Percentiles rank a stretch among this genome's conserved stretches.
Evolutionary conservation across 2,113 vertebrate genomes (phyloP).

Genomic region (Podilymbus podiceps): DNA sequence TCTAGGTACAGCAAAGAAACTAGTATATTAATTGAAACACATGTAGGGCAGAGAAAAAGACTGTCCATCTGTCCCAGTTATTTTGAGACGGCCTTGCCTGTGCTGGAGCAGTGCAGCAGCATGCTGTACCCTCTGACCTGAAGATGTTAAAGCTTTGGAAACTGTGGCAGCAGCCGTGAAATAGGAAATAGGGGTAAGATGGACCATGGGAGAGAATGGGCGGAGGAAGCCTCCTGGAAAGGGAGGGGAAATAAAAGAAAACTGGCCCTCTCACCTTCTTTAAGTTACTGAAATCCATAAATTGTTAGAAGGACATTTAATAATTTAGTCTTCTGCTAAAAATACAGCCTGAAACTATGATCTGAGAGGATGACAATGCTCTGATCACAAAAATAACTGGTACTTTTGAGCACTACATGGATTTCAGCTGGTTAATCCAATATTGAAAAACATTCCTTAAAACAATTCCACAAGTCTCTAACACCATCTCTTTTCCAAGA

Average conservation of each 20-base stretch:
- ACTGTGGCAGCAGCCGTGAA: background rate
- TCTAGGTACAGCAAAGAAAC: background rate
- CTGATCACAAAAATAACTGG: background rate
- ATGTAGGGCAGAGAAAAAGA: background rate
- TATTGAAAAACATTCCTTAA: background rate
- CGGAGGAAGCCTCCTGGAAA: background rate
- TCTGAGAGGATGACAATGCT: background rate
- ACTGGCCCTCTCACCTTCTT: background rate
- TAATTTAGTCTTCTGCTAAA: background rate
- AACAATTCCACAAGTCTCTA: background rate
- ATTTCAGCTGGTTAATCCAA: background rate
- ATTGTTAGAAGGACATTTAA: background rate
- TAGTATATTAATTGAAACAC: background rate
- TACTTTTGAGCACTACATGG: background rate
- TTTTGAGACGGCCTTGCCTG: background rate
- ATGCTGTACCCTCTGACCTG: background rate
- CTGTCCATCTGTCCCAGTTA: background rate
- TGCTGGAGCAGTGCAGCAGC: background rate
- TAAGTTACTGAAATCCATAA: background rate
- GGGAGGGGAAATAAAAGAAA: background rate
- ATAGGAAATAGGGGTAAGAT: background rate
- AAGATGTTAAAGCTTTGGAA: background rate
- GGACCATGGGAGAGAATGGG: background rate
- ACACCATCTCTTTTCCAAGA: background rate
- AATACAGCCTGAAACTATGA: background rate